Percentiles rank a stretch among this genome's conserved stretches.
These are phyloP conservation scores for Notolepis coatsorum DNA, from an alignment of 2,797 vertebrate species.

Conservation along the genomic window DNA sequence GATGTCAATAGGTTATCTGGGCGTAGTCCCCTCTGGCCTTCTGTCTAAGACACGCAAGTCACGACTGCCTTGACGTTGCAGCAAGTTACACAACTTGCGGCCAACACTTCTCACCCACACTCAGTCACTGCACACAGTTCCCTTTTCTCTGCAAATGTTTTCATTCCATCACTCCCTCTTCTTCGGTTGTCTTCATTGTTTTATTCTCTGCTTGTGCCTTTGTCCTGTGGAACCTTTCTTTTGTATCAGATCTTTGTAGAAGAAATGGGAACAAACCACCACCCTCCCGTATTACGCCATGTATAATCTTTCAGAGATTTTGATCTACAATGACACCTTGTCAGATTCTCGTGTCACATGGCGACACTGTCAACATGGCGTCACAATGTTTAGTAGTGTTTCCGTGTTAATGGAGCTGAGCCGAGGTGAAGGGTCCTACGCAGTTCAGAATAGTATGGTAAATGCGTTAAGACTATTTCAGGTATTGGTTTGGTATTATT, in stretches of 20 bases:
- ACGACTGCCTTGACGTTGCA: conserved; percentile 10
- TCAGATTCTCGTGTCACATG: neutral
- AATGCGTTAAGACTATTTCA: too few species aligned
- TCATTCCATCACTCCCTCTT: neutral
- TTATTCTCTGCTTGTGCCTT: conserved; percentile 41
- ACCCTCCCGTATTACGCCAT: neutral
- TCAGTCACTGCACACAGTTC: conserved; percentile 58
- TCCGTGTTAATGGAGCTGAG: too few species aligned
- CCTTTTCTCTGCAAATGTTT: conserved; percentile 28
- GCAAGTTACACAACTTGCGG: conserved; percentile 48
- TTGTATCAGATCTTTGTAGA: neutral
- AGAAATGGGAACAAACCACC: neutral
- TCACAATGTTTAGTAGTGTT: too few species aligned
- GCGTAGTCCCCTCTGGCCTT: neutral
- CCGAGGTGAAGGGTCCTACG: too few species aligned
- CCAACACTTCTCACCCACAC: conserved; percentile 34
- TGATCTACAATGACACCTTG: neutral
- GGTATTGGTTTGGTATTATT: too few species aligned
- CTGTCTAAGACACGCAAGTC: conserved; percentile 32
- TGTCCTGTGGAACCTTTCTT: too few species aligned
- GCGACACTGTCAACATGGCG: too few species aligned
- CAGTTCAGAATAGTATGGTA: too few species aligned
- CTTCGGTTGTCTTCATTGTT: neutral
- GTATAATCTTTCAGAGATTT: neutral
- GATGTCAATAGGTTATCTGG: neutral